Conservation (phyloP, 2,797 vertebrate species). For the Ctenosaura bakeri region DNA sequence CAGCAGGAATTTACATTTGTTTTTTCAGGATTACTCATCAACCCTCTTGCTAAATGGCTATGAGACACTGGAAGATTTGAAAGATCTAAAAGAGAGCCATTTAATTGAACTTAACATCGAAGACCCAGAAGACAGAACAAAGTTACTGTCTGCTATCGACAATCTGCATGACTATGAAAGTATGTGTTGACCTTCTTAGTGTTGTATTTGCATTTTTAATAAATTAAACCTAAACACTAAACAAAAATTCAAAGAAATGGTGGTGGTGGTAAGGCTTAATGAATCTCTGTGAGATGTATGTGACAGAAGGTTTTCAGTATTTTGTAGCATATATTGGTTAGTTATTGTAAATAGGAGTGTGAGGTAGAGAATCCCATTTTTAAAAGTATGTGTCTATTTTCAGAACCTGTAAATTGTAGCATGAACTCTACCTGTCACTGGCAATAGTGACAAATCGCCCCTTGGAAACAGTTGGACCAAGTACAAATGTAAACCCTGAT, state of each 20-base stretch:
- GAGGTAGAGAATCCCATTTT: too few relatives aligned
- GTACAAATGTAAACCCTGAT: too few relatives aligned
- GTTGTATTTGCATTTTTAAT: constrained; percentile 29
- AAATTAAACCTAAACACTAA: constrained; percentile 16
- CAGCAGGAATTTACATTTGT: constrained; percentile 40
- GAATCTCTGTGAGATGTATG: neutral
- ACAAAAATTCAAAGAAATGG: constrained; percentile 4
- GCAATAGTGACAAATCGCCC: neutral
- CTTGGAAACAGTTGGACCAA: neutral
- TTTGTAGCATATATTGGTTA: neutral
- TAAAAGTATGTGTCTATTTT: neutral
- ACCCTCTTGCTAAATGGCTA: constrained; percentile 89
- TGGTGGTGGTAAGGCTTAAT: neutral
- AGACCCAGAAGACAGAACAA: constrained; percentile 87
- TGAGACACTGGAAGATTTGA: constrained; percentile 90
- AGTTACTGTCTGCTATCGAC: constrained; percentile 86
- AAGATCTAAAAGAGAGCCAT: constrained; percentile 88
- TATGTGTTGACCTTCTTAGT: constrained; percentile 79
- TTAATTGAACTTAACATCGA: constrained; percentile 89
- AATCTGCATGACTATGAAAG: constrained; percentile 84
- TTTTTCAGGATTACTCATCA: constrained; percentile 85
- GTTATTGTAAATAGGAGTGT: neutral
- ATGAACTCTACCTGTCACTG: neutral
- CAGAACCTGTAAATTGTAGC: neutral
- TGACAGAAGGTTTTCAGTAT: neutral